Conservation (phyloP, 64 coral and sea anemone species). For the Pocillopora damicornis region DNA sequence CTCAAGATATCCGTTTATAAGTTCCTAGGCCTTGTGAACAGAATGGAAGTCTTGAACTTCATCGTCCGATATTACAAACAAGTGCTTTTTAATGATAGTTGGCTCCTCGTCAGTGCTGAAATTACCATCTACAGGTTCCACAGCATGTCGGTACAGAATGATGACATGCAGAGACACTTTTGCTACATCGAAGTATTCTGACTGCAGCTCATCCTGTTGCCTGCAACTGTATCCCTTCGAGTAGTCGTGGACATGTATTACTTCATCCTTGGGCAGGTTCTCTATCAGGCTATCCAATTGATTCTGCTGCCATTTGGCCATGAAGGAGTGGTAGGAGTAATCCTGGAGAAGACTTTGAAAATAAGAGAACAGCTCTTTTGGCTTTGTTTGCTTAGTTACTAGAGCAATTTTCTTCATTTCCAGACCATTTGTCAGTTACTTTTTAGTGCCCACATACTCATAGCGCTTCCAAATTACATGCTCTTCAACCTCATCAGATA, state of each 20-base stretch:
- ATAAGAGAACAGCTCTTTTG: constrained; percentile 28
- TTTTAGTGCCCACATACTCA: too few species aligned
- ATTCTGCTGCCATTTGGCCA: constrained; percentile 36
- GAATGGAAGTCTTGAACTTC: too few species aligned
- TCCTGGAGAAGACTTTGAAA: background rate
- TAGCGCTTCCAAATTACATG: too few species aligned
- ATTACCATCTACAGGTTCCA: too few species aligned
- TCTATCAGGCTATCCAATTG: constrained; percentile 23
- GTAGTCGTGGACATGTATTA: constrained; percentile 28
- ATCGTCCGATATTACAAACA: too few species aligned
- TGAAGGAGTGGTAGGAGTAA: constrained; percentile 27
- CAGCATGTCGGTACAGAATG: constrained; percentile 34
- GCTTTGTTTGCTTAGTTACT: constrained; percentile 32
- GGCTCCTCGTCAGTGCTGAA: too few species aligned
- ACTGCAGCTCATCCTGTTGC: constrained; percentile 45
- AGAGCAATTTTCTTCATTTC: constrained; percentile 59
- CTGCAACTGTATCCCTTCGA: constrained; percentile 40
- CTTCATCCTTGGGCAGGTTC: constrained; percentile 9
- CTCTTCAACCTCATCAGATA: too few species aligned
- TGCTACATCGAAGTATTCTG: too few species aligned
- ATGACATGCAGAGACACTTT: constrained; percentile 30
- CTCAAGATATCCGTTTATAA: too few species aligned
- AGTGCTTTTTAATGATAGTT: too few species aligned
- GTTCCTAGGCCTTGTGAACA: too few species aligned
- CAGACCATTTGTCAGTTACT: too few species aligned